Evolutionary conservation across 2,888 invertebrate genomes (phyloP), one percentile per base, ranked within the genome.

Genomic region (Dorcus hopei): DNA sequence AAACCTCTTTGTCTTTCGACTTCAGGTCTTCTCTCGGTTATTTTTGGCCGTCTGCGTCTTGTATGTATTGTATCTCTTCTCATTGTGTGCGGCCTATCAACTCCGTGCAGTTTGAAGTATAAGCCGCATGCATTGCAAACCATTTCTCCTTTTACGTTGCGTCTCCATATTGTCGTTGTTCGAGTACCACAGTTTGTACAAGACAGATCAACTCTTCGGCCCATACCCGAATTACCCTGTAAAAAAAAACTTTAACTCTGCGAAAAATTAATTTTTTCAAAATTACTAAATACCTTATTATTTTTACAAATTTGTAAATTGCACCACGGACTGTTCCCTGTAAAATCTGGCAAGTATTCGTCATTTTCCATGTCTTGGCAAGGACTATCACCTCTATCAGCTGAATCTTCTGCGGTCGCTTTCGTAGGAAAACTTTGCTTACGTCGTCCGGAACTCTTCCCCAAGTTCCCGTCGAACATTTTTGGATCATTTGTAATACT

Each of bases 51-150:
- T 69, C 95, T 85, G 78, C 95, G 90, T 62, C 96, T 83, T 58
- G 95, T 95, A 79, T 97, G 97, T 70, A 97, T 96, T 45, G 95
- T 96, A 78, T 97, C 97, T 71, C 97, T 90, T 70, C 95, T 86
- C 96, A 97, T 97, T 58, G 95, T 93, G 68, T 93, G 87, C 23
- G 97, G 97, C 60, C 97, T 85, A 79, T 94, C 93, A 54, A 95
- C 90, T 64, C 93, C 93, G 80, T 98, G 98, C 68, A 98, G 83
- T 81, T 98, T 98, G 82, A 89, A 97, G 82, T 98, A 98, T 40
- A 98, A 85, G 0, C 97, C 98, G 78, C 98, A 98, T 42, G 98
- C 98, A 81, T 98, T 98, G 81, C 98, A 98, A 59, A 98, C 98
- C 85, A 98, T 97, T 82, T 98, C 97, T 2, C 97, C 97, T 72